These are phyloP conservation scores for Brachylomia viminalis DNA, from an alignment of 2,888 invertebrate species.

Conservation along the genomic window DNA sequence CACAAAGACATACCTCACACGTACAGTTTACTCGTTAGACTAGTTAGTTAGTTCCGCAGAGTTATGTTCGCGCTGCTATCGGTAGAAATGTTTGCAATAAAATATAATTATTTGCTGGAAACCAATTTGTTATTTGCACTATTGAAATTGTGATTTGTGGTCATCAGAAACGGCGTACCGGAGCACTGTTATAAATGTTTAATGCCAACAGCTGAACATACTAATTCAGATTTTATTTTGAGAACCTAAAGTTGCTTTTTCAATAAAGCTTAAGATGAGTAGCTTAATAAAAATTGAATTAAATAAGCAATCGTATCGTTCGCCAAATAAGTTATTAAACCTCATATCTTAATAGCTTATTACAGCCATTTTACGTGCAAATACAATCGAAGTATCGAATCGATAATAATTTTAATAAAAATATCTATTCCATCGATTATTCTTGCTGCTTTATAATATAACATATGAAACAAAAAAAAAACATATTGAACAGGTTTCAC, in stretches of 20 bases:
- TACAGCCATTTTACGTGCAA: constrained; percentile 31
- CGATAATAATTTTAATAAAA: constrained; percentile 22
- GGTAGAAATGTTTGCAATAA: constrained; percentile 81
- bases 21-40: constrained; percentile 75
- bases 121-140: constrained; percentile 84
- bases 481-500: constrained; percentile 62
- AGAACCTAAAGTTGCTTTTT: constrained; percentile 17
- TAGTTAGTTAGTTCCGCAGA: constrained; percentile 82
- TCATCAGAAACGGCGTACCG: constrained; percentile 63
- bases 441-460: constrained; percentile 53
- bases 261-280: neutral
- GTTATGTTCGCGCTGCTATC: constrained; percentile 85
- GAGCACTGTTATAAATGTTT: constrained; percentile 62
- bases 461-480: constrained; percentile 67
- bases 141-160: constrained; percentile 84
- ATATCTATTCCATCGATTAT: constrained; percentile 44
- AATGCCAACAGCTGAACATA: constrained; percentile 10
- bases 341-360: constrained; percentile 23
- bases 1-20: constrained; percentile 62
- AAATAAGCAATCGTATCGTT: constrained; percentile 30
- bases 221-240: constrained; percentile 30
- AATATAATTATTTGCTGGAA: constrained; percentile 88
- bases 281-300: constrained; percentile 40
- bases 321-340: constrained; percentile 48
- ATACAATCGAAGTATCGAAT: constrained; percentile 42